Conservation (phyloP, 2,797 vertebrate genomes). For the Tokudaia tokunoshimensis region DNA sequence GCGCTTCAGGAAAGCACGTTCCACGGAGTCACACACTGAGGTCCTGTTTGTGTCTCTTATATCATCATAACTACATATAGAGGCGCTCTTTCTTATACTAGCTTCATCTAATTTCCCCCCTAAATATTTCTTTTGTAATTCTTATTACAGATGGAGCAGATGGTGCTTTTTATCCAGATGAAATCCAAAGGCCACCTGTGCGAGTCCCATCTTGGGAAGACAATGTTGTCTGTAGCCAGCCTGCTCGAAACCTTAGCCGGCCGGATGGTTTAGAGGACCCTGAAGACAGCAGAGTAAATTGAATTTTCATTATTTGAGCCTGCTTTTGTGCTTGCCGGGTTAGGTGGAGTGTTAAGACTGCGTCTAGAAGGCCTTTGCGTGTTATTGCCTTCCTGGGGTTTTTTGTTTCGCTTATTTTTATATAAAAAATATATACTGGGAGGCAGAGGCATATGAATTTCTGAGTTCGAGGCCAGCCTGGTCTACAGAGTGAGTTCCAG, state of each 20-base stretch:
- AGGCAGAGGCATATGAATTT: no score
- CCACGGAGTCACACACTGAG: neutral
- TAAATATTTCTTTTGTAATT: slow-evolving; percentile 52
- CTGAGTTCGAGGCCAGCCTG: no score
- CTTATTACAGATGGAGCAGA: slow-evolving; percentile 93
- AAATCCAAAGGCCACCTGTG: slow-evolving; percentile 94
- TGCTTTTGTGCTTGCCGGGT: neutral
- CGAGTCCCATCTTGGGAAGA: slow-evolving; percentile 96
- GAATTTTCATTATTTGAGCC: slow-evolving; percentile 46
- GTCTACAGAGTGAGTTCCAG: no score
- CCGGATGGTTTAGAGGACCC: slow-evolving; percentile 97
- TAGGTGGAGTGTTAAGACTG: neutral
- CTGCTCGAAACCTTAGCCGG: slow-evolving; percentile 95
- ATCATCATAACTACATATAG: slow-evolving; percentile 56
- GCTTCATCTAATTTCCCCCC: slow-evolving; percentile 1
- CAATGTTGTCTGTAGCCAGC: slow-evolving; percentile 98
- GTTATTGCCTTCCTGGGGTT: neutral
- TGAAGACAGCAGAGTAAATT: slow-evolving; percentile 93
- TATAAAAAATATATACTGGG: no score
- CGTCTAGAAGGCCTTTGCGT: neutral
- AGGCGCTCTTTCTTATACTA: slow-evolving; percentile 19
- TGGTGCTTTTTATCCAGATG: slow-evolving; percentile 95
- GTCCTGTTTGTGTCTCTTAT: neutral
- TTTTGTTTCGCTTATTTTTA: neutral
- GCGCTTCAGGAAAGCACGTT: neutral